Percentiles rank a stretch among this genome's conserved stretches.
Evolutionary conservation across 2,888 invertebrate species (phyloP).

Genomic region (Amblyjoppa fuscipennis): DNA sequence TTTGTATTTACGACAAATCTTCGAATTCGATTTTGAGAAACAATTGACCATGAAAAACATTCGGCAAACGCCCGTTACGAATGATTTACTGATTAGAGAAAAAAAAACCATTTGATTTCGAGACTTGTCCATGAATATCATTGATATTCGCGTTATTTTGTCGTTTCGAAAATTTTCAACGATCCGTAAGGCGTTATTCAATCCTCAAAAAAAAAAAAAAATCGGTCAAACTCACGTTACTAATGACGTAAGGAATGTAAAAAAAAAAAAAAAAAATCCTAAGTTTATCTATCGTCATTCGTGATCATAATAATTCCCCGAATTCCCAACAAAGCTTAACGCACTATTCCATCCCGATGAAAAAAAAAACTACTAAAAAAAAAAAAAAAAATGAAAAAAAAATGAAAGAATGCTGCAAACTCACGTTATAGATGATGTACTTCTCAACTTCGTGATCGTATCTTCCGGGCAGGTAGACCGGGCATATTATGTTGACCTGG

Average conservation of each 20-base stretch:
- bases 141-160: neutral
- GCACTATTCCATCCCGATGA: neutral
- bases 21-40: neutral
- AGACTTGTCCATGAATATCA: neutral
- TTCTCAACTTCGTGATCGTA: conserved; percentile 96
- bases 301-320: neutral
- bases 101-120: neutral
- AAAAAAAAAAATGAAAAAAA: neutral
- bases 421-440: conserved; percentile 97
- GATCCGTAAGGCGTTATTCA: too few relatives aligned
- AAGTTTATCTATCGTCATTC: neutral
- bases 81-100: neutral
- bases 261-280: neutral
- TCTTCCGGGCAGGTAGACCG: conserved; percentile 94
- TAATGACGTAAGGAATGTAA: neutral
- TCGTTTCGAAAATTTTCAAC: neutral
- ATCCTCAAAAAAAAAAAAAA: too few relatives aligned
- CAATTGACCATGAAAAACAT: neutral
- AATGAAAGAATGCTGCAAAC: conserved; percentile 73
- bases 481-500: conserved; percentile 98
- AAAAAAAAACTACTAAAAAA: neutral
- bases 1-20: too few relatives aligned
- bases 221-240: too few relatives aligned
- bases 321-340: neutral
- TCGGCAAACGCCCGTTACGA: too few relatives aligned